Evolutionary conservation across 2,888 invertebrate species (phyloP).

Genomic region (Adela reaumurella): DNA sequence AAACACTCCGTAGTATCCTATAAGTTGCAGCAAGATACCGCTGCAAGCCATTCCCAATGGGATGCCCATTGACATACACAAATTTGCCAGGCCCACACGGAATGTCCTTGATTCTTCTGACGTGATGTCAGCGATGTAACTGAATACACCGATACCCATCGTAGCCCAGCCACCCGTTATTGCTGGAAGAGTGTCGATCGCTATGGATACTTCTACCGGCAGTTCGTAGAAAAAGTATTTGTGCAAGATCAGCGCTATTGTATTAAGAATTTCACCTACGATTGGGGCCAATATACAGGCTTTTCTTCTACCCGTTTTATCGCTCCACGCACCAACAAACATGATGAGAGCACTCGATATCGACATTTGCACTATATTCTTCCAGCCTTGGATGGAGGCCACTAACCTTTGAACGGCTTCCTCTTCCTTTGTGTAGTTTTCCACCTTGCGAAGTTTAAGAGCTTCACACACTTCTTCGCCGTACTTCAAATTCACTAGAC

Average conservation of each 20-base stretch:
- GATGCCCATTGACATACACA: constrained; percentile 48
- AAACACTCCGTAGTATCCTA: constrained; percentile 57
- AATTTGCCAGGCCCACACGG: constrained; percentile 52
- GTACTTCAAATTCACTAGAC: constrained; percentile 72
- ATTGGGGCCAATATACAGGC: constrained; percentile 56
- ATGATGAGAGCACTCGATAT: constrained; percentile 53
- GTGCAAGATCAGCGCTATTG: constrained; percentile 45
- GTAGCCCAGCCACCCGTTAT: constrained; percentile 55
- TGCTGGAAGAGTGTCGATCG: constrained; percentile 49
- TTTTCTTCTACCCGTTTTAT: constrained; percentile 52
- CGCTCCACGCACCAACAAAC: constrained; percentile 61
- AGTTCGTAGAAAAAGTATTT: constrained; percentile 52
- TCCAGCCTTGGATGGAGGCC: constrained; percentile 52
- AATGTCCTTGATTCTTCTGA: constrained; percentile 54
- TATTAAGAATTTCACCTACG: constrained; percentile 46
- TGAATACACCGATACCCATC: constrained; percentile 54
- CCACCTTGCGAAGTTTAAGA: constrained; percentile 65
- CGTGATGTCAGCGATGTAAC: constrained; percentile 59
- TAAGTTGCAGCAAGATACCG: constrained; percentile 29
- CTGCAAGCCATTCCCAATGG: constrained; percentile 45
- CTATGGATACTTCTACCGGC: constrained; percentile 48
- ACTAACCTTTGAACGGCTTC: constrained; percentile 55
- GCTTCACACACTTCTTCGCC: constrained; percentile 69
- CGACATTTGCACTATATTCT: constrained; percentile 48
- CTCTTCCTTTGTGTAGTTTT: constrained; percentile 60